Percentiles rank a stretch among this genome's conserved stretches.
These are phyloP conservation scores for Hyla sarda DNA, from an alignment of 2,113 vertebrate species.

Conservation along the genomic window DNA sequence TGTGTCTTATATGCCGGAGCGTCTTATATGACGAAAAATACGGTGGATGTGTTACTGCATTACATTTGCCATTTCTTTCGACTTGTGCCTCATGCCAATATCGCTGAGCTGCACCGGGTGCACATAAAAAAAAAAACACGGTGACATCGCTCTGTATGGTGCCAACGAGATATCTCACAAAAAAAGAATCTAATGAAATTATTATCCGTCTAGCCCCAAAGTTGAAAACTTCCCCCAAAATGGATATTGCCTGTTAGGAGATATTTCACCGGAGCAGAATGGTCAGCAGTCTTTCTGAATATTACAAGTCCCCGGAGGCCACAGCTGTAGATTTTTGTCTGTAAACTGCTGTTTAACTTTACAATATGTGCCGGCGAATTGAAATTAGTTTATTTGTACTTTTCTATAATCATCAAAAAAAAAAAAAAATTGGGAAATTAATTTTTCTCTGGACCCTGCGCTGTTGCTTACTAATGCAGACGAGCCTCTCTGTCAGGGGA, in stretches of 20 bases:
- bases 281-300: constrained; percentile 27
- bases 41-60: too few relatives aligned
- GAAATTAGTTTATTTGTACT: background rate
- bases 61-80: background rate
- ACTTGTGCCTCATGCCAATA: background rate
- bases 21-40: too few relatives aligned
- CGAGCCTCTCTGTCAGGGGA: background rate
- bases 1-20: too few relatives aligned
- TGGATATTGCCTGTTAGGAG: background rate
- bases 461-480: background rate
- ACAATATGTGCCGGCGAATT: background rate
- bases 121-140: background rate
- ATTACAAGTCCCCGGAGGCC: background rate
- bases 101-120: background rate
- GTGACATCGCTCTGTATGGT: background rate
- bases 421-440: background rate
- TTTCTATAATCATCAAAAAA: background rate
- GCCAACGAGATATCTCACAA: constrained; percentile 5
- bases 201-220: constrained; percentile 13
- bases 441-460: background rate
- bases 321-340: constrained; percentile 23
- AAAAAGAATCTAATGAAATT: constrained; percentile 18
- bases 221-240: constrained; percentile 18
- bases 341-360: constrained; percentile 7
- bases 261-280: constrained; percentile 13